Percentiles rank a stretch among this genome's conserved stretches.
Evolutionary conservation across 2,888 invertebrate species (phyloP).

Genomic region (Xanthia icteritia): DNA sequence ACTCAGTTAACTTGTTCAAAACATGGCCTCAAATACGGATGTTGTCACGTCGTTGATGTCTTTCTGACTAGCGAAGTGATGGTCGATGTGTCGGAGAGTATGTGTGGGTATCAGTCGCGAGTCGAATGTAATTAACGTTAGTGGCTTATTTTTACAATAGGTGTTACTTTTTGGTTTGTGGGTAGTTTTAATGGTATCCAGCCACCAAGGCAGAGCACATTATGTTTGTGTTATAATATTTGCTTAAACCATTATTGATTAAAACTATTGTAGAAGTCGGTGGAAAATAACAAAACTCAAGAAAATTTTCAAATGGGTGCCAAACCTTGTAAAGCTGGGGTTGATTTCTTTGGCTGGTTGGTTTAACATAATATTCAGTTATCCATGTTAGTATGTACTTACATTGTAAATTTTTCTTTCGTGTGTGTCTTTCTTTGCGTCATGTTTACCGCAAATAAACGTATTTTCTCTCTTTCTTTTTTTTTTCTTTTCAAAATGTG

Average conservation of each 20-base stretch:
- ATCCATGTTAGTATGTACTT: not conserved
- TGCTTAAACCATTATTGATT: not conserved
- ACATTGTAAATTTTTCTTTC: not conserved
- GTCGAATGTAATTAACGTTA: not conserved
- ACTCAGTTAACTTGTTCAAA: not conserved
- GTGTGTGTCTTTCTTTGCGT: too few relatives aligned
- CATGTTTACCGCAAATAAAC: too few relatives aligned
- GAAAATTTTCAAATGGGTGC: not conserved
- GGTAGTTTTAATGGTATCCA: too few relatives aligned
- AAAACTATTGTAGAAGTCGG: not conserved
- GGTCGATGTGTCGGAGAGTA: slow-evolving; percentile 4
- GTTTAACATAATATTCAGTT: not conserved
- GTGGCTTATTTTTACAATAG: too few relatives aligned
- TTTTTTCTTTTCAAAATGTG: not conserved
- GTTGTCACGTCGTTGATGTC: slow-evolving; percentile 74
- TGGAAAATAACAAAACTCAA: not conserved
- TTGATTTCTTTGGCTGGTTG: not conserved
- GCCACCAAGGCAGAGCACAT: not conserved
- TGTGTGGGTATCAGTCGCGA: not conserved
- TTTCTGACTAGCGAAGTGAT: slow-evolving; percentile 66
- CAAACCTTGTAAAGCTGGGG: not conserved
- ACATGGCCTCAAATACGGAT: not conserved
- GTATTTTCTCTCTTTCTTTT: too few relatives aligned
- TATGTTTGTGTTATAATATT: not conserved
- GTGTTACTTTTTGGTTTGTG: not conserved